These are phyloP conservation scores for Drosophila putrida DNA, from an alignment of 2,888 invertebrate species.

Conservation along the genomic window DNA sequence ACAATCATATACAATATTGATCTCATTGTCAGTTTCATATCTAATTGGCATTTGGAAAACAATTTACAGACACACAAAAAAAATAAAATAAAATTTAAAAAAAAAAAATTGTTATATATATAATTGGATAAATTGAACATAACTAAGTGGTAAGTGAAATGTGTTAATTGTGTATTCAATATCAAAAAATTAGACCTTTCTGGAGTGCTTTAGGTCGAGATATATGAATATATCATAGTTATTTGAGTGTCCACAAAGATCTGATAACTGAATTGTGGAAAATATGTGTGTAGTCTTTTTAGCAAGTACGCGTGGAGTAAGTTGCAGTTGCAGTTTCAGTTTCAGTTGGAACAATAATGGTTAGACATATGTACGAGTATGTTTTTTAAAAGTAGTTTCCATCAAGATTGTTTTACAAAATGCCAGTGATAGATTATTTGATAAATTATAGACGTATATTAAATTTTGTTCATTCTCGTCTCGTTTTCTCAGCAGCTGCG, in stretches of 20 bases:
- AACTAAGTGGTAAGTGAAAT: constrained; percentile 35
- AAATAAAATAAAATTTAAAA: constrained; percentile 27
- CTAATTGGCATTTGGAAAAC: constrained; percentile 53
- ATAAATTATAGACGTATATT: constrained; percentile 21
- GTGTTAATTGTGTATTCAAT: constrained; percentile 14
- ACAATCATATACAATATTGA: constrained; percentile 52
- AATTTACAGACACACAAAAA: constrained; percentile 23
- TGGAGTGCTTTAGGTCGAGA: constrained; percentile 8
- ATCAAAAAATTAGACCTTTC: background rate
- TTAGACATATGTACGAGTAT: constrained; percentile 21
- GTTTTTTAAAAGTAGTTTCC: constrained; percentile 8
- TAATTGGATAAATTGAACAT: constrained; percentile 22
- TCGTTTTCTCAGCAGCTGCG: constrained; percentile 41
- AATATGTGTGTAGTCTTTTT: constrained; percentile 12
- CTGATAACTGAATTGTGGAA: constrained; percentile 30
- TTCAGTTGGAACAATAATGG: constrained; percentile 14
- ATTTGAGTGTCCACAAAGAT: constrained; percentile 26
- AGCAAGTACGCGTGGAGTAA: constrained; percentile 8
- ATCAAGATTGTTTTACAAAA: constrained; percentile 9
- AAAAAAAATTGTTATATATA: constrained; percentile 9
- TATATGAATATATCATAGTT: constrained; percentile 23
- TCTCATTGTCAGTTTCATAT: constrained; percentile 49
- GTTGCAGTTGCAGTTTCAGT: constrained; percentile 12
- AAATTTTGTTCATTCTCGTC: constrained; percentile 35
- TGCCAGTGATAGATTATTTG: constrained; percentile 20